Base-by-base conservation (phyloP, 2,888 invertebrate species). In the Pilophorus perplexus region DNA sequence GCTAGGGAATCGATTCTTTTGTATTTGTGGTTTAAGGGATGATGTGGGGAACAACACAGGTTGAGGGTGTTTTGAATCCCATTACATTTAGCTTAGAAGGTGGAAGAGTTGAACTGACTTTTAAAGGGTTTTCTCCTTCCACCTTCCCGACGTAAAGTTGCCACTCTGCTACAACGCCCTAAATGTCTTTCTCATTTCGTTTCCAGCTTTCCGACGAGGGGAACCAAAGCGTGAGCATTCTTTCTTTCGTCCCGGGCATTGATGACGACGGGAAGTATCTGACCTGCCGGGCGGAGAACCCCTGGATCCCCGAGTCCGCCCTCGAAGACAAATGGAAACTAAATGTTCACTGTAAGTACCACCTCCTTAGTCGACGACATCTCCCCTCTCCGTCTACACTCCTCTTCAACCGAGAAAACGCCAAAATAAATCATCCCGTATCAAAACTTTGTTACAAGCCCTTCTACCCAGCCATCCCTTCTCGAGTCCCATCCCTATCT, bases 201-300 rank as follows among this genome's bases (percentile, higher is more conserved):
- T 68, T 54, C 10, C 66, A 71, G 71, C 40, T 64, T 14, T 60
- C 67, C 3, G 68, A 71, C 28, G 71, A 72, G 28, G 68, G 70
- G n/a, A 71, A 70, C 55, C 70, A 70, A 42, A 71, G 68, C 68
- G 81, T 90, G 74, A 92, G 91, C 80, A 87, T 91, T 74, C 82
- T 93, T 74, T 87, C 87, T 73, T 86, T 90, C 77, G 86, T 86
- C 73, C 92, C 93, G 67, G 83, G 84, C 73, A 88, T 90, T 74
- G 90, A 91, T 75, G 92, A 93, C 79, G 90, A 93, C 77, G 91
- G 91, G 73, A 90, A 90, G 81, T 88, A 88, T 81, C 84, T 93
- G 79, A 89, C 89, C 72, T 93, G 93, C 78, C 84, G 90, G 73
- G 89, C 90, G 57, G 91, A 91, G 80, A 92, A 92, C 83, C 89